Conservation (phyloP, 1,140 invertebrate species). For the Berghia stephanieae region DNA sequence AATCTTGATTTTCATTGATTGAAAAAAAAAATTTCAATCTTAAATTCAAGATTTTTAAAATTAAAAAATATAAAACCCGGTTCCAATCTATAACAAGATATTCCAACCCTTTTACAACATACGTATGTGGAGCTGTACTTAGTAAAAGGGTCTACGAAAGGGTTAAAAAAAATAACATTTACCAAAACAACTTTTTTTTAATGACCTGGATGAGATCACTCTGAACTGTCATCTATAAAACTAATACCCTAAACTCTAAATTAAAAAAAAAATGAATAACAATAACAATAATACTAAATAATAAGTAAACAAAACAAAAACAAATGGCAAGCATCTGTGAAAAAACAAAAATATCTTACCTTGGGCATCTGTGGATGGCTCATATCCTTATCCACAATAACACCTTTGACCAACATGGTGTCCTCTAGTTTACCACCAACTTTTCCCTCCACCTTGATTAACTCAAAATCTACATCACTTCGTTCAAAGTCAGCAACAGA, state of each 20-base stretch:
- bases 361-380: slow-evolving; percentile 99
- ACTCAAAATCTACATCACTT: slow-evolving; percentile 97
- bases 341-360: slow-evolving; percentile 66
- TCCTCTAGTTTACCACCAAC: slow-evolving; percentile 98
- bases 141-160: too few species aligned
- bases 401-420: slow-evolving; percentile 94
- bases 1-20: too few species aligned
- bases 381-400: slow-evolving; percentile 98
- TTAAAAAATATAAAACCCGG: too few species aligned
- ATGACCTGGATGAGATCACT: not conserved
- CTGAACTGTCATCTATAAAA: too few species aligned
- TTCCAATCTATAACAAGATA: too few species aligned
- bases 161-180: too few species aligned
- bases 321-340: not conserved
- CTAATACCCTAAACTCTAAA: not conserved
- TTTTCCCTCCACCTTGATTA: slow-evolving; percentile 99
- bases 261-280: not conserved
- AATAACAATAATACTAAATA: not conserved
- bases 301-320: slow-evolving; percentile 19
- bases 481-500: slow-evolving; percentile 93
- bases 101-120: too few species aligned
- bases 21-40: too few species aligned
- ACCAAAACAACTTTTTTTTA: too few species aligned
- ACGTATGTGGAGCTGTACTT: too few species aligned
- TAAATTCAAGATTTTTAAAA: too few species aligned